These are phyloP conservation scores for Porites australiensis DNA, from an alignment of 64 coral and sea anemone genomes.

Conservation along the genomic window DNA sequence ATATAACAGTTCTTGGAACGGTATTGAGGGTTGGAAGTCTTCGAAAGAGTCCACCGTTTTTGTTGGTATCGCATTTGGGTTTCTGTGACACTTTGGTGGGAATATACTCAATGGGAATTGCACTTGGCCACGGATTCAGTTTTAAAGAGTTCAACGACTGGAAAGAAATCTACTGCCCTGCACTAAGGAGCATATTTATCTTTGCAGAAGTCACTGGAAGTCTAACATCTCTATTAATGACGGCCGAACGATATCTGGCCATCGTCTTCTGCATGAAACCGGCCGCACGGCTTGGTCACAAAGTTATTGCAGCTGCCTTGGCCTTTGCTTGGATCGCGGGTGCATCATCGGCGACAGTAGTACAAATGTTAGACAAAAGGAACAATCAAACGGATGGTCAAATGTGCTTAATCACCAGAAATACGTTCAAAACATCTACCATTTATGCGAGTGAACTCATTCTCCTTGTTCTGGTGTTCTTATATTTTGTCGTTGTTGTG, in stretches of 20 bases:
- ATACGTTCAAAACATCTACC: neutral
- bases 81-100: conserved; percentile 49
- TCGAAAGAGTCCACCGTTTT: conserved; percentile 21
- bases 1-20: conserved; percentile 12
- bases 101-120: conserved; percentile 40
- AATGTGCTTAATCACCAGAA: conserved; percentile 26
- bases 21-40: neutral
- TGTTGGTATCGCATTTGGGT: conserved; percentile 28
- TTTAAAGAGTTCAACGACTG: neutral
- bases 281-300: neutral
- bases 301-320: neutral
- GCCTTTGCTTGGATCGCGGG: neutral
- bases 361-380: conserved; percentile 11
- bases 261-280: conserved; percentile 55
- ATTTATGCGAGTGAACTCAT: conserved; percentile 14
- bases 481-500: conserved; percentile 27
- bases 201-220: neutral
- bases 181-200: conserved; percentile 4
- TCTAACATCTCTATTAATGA: conserved; percentile 29
- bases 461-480: conserved; percentile 4
- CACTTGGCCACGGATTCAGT: neutral
- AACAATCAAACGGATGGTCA: neutral
- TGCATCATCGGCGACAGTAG: neutral
- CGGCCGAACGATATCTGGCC: conserved; percentile 25
- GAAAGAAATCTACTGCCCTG: neutral